Conservation (phyloP, 2,113 vertebrate species). For the Antennarius striatus region DNA sequence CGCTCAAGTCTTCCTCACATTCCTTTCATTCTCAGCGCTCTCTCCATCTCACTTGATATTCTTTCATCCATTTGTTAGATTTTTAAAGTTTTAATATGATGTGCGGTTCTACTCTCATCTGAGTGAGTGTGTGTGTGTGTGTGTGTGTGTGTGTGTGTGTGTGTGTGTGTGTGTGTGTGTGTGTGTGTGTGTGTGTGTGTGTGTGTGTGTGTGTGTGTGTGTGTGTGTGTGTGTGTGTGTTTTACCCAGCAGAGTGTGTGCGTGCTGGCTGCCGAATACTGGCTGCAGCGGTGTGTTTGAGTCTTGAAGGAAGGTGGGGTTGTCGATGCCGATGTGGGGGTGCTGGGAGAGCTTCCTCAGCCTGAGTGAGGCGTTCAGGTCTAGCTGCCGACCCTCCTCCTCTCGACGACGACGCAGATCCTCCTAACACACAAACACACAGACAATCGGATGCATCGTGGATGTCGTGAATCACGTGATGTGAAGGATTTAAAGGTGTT, state of each 20-base stretch:
- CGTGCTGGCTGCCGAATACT: slow-evolving; percentile 38
- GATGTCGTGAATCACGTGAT: too few species aligned
- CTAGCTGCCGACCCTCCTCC: slow-evolving; percentile 89
- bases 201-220: slow-evolving; percentile 27
- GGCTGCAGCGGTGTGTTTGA: slow-evolving; percentile 30
- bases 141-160: slow-evolving; percentile 26
- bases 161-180: slow-evolving; percentile 51
- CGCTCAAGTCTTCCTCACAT: slow-evolving; percentile 42
- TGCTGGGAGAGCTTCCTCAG: slow-evolving; percentile 96
- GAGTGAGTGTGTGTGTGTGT: slow-evolving; percentile 44
- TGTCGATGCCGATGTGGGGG: slow-evolving; percentile 97
- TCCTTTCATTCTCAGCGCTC: slow-evolving; percentile 29
- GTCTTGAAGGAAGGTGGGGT: slow-evolving; percentile 94
- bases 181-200: slow-evolving; percentile 36
- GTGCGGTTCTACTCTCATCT: too few species aligned
- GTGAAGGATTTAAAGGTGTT: too few species aligned
- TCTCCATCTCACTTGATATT: background rate
- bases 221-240: slow-evolving; percentile 20
- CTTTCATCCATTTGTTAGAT: background rate
- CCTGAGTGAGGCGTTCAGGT: slow-evolving; percentile 94
- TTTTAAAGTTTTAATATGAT: background rate
- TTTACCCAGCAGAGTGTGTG: slow-evolving; percentile 62
- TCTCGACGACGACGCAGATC: slow-evolving; percentile 92
- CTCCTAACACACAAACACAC: slow-evolving; percentile 70
- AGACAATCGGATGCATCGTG: background rate